phyloP scores from a whole-genome alignment of 2,113 vertebrate genomes.

The Verasper variegatus region DNA sequence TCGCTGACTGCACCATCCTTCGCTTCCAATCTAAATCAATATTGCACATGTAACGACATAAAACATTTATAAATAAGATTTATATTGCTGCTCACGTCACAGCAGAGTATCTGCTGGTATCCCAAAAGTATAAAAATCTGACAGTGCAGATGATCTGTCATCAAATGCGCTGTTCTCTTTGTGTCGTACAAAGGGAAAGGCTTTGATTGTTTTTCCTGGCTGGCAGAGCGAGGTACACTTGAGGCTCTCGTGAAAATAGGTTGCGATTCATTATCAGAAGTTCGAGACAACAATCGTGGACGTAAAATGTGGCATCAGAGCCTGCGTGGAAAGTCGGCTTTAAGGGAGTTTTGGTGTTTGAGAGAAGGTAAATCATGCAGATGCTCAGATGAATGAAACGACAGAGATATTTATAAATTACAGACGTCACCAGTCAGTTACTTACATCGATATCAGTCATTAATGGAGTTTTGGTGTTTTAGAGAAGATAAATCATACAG shows the following conservation, averaged over 20 bases:
- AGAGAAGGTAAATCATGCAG: background rate
- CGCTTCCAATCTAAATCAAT: background rate
- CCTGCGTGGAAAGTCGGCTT: background rate
- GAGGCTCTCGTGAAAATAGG: background rate
- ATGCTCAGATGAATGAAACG: too few species aligned
- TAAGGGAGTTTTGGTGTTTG: background rate
- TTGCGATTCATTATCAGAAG: background rate
- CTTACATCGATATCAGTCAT: background rate
- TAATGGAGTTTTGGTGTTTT: too few species aligned
- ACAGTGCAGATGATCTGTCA: background rate
- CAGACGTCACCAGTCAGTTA: background rate
- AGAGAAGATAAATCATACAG: too few species aligned
- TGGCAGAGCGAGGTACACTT: background rate
- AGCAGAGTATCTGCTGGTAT: background rate
- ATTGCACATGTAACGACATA: background rate
- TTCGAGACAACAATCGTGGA: background rate
- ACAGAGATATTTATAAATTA: background rate
- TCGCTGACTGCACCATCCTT: background rate
- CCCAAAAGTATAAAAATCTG: background rate
- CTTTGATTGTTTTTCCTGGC: slow-evolving; percentile 15
- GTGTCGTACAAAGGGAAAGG: background rate
- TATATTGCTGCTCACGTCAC: background rate
- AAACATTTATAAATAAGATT: background rate
- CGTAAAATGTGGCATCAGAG: background rate
- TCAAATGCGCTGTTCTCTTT: background rate